Evolutionary conservation across 2,888 invertebrate species (phyloP).

Genomic region (Himalopsyche anomala): DNA sequence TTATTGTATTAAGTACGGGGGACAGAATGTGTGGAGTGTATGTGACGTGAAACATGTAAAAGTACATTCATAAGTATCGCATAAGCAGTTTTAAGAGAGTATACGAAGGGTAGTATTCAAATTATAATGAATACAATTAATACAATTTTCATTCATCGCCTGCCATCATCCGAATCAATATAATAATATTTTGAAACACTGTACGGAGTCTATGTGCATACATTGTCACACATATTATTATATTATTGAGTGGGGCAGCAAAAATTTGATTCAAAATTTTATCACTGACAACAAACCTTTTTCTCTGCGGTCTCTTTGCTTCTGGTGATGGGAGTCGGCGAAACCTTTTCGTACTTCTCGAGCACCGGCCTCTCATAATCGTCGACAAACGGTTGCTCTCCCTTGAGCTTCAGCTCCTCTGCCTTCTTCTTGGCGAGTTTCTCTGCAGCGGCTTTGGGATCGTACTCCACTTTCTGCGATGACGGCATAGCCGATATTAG

Average conservation of each 20-base stretch:
- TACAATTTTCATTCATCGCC: too few relatives aligned
- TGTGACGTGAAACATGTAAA: slow-evolving; percentile 13
- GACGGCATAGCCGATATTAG: neutral
- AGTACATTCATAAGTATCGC: slow-evolving; percentile 11
- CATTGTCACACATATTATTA: too few relatives aligned
- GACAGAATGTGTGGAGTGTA: slow-evolving; percentile 15
- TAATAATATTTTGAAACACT: too few relatives aligned
- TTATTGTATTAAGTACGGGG: neutral
- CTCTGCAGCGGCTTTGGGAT: slow-evolving; percentile 73
- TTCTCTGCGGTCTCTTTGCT: slow-evolving; percentile 75
- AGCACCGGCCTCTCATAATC: slow-evolving; percentile 87
- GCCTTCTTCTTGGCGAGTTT: slow-evolving; percentile 74
- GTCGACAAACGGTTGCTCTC: slow-evolving; percentile 79
- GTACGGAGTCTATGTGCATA: too few relatives aligned
- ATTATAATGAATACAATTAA: too few relatives aligned
- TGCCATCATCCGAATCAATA: too few relatives aligned
- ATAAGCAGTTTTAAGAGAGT: neutral
- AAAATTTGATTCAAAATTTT: neutral
- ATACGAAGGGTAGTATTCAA: too few relatives aligned
- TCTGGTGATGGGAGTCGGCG: slow-evolving; percentile 75
- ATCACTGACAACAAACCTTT: slow-evolving; percentile 69
- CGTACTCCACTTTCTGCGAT: slow-evolving; percentile 73
- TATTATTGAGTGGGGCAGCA: too few relatives aligned
- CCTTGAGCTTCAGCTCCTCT: slow-evolving; percentile 74
- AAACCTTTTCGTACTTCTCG: slow-evolving; percentile 81